These are phyloP conservation scores for Macrobrachium nipponense DNA, from an alignment of 1,140 invertebrate genomes.

Conservation along the genomic window DNA sequence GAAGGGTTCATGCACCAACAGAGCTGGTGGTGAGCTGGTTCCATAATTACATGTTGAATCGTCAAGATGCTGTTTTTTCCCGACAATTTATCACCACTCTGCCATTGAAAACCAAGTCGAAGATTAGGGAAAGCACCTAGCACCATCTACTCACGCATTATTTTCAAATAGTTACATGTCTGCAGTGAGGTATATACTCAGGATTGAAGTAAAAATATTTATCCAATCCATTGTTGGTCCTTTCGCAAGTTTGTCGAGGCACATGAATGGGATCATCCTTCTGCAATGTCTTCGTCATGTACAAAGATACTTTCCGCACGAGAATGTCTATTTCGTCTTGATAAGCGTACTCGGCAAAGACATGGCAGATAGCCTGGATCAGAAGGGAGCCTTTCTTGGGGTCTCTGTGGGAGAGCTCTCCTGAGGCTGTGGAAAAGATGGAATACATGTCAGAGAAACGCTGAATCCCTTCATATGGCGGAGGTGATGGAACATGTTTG, in stretches of 20 bases:
- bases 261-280: conserved; percentile 55
- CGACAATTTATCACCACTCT: neutral
- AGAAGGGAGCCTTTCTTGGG: conserved; percentile 78
- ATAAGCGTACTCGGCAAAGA: conserved; percentile 79
- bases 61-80: too few species aligned
- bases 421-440: conserved; percentile 76
- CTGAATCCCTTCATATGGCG: conserved; percentile 63
- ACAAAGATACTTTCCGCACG: conserved; percentile 73
- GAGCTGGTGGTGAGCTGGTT: too few species aligned
- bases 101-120: neutral
- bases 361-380: conserved; percentile 80
- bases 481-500: neutral
- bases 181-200: conserved; percentile 12
- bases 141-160: neutral
- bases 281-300: conserved; percentile 59
- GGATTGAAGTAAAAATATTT: conserved; percentile 61
- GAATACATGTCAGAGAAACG: conserved; percentile 77
- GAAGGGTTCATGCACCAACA: too few species aligned
- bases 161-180: conserved; percentile 44
- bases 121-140: neutral
- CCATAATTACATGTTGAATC: too few species aligned
- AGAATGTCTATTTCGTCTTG: conserved; percentile 76
- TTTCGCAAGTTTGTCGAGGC: conserved; percentile 51
- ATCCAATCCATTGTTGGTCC: conserved; percentile 60
- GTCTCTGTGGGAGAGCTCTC: conserved; percentile 77